A percentile compares a stretch with the other conserved stretches of the same genome.
Evolutionary conservation across 2,113 vertebrate species (phyloP).

Genomic region (Salvelinus namaycush): DNA sequence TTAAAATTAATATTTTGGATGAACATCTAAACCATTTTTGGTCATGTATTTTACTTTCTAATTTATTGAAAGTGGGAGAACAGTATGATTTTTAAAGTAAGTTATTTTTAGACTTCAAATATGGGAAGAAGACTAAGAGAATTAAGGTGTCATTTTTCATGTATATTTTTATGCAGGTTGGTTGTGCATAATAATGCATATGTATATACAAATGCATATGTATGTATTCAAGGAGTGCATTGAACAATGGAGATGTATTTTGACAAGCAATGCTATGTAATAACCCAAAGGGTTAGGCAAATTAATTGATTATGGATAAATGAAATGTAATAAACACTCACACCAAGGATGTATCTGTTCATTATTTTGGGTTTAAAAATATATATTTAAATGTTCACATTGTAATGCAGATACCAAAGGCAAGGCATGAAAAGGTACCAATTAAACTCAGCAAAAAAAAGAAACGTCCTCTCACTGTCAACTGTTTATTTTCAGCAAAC

Average conservation of each 20-base stretch:
- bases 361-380: background rate
- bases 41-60: slow-evolving; percentile 67
- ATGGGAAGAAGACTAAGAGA: slow-evolving; percentile 34
- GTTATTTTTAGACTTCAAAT: slow-evolving; percentile 54
- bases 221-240: slow-evolving; percentile 35
- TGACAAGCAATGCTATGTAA: slow-evolving; percentile 10
- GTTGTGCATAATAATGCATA: slow-evolving; percentile 36
- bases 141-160: slow-evolving; percentile 45
- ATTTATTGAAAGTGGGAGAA: slow-evolving; percentile 64
- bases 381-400: background rate
- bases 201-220: slow-evolving; percentile 34
- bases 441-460: no score
- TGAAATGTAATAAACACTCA: slow-evolving; percentile 14
- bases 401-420: no score
- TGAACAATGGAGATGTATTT: slow-evolving; percentile 24
- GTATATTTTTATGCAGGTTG: slow-evolving; percentile 58
- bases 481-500: no score
- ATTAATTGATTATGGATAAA: slow-evolving; percentile 9
- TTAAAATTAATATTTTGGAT: slow-evolving; percentile 25
- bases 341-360: background rate
- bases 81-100: slow-evolving; percentile 53
- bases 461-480: no score
- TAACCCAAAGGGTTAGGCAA: slow-evolving; percentile 23
- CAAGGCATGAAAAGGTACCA: no score
- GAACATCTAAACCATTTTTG: slow-evolving; percentile 37